Evolutionary conservation across 2,113 vertebrate species (phyloP).

Genomic region (Pandion haliaetus): DNA sequence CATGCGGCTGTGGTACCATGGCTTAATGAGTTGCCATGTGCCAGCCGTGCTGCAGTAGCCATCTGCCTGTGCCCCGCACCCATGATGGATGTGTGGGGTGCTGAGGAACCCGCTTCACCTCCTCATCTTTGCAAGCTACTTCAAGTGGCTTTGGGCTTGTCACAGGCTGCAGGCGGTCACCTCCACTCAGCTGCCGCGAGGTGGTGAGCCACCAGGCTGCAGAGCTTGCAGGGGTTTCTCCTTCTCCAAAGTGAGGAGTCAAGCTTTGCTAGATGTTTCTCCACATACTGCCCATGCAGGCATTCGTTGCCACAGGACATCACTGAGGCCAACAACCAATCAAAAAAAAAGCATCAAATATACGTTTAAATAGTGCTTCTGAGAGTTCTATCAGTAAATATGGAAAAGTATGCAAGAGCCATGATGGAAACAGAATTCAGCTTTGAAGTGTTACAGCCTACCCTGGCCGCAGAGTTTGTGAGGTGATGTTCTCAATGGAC

Average conservation of each 20-base stretch:
- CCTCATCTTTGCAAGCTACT: background rate
- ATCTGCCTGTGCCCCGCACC: background rate
- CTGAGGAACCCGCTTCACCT: background rate
- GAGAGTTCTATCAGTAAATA: background rate
- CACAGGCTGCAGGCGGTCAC: background rate
- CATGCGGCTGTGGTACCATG: fast-evolving
- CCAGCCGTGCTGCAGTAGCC: fast-evolving
- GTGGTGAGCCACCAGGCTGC: background rate
- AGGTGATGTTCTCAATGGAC: background rate
- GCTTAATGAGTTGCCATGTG: background rate
- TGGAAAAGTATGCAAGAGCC: background rate
- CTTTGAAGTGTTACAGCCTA: background rate
- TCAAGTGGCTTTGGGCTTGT: background rate
- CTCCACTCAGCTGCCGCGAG: background rate
- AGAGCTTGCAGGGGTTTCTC: background rate
- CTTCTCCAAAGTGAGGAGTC: background rate
- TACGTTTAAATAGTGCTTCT: background rate
- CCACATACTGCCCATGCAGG: background rate
- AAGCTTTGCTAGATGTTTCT: background rate
- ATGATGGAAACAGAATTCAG: background rate
- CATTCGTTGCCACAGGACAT: background rate
- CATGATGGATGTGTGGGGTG: background rate
- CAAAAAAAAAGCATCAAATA: background rate
- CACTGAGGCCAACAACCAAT: background rate
- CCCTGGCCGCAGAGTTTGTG: background rate